These are phyloP conservation scores for Gymnosoma rotundatum DNA, from an alignment of 2,888 invertebrate species.

Conservation along the genomic window DNA sequence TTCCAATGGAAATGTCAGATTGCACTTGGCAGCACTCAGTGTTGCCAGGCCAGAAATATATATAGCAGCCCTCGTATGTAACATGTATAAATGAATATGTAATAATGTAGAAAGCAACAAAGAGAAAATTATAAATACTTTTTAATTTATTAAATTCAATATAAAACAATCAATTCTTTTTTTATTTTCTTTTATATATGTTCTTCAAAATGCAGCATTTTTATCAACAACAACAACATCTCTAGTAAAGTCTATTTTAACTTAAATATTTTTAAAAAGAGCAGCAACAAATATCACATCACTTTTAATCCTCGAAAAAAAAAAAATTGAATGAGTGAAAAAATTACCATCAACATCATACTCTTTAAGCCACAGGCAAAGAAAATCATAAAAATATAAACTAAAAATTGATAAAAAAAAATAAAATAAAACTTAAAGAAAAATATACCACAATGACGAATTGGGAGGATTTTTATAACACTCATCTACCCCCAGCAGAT, in stretches of 20 bases:
- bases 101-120: no score
- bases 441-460: slow-evolving; percentile 81
- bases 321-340: slow-evolving; percentile 24
- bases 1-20: no score
- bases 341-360: slow-evolving; percentile 19
- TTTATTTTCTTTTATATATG: slow-evolving; percentile 24
- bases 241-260: slow-evolving; percentile 13
- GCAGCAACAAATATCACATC: slow-evolving; percentile 42
- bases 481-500: slow-evolving; percentile 89
- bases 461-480: slow-evolving; percentile 93
- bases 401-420: slow-evolving; percentile 14
- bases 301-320: slow-evolving; percentile 43
- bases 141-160: neutral
- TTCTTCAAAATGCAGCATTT: slow-evolving; percentile 30
- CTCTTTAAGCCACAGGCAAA: slow-evolving; percentile 5
- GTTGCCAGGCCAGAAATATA: no score
- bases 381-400: slow-evolving; percentile 11
- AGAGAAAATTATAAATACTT: neutral
- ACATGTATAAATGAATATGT: no score
- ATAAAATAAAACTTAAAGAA: slow-evolving; percentile 7
- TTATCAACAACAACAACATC: slow-evolving; percentile 19
- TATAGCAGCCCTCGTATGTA: no score
- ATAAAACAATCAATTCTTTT: slow-evolving; percentile 7
- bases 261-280: slow-evolving; percentile 32
- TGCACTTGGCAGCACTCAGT: no score